These are phyloP conservation scores for Drosophila ambigua DNA, from an alignment of 1,140 invertebrate genomes.

Conservation along the genomic window DNA sequence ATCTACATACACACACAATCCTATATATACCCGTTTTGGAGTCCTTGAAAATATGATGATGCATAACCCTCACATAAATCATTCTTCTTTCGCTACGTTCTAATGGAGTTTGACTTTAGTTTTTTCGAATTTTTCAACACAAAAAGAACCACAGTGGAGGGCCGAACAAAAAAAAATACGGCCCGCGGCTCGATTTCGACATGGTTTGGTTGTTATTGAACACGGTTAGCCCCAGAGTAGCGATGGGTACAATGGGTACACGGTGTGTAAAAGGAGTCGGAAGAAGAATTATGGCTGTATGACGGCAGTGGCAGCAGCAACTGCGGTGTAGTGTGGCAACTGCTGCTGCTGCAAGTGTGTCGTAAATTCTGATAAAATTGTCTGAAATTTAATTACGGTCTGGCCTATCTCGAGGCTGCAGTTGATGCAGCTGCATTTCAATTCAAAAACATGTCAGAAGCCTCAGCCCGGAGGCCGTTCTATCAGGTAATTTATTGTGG, in stretches of 20 bases:
- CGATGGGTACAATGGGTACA: background rate
- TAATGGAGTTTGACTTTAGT: constrained; percentile 71
- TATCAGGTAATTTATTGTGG: constrained; percentile 73
- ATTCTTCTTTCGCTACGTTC: constrained; percentile 53
- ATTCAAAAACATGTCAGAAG: constrained; percentile 50
- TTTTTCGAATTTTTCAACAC: constrained; percentile 64
- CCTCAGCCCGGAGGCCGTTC: too few relatives aligned
- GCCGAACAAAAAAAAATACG: constrained; percentile 35
- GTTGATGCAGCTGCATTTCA: constrained; percentile 52
- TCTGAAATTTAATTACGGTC: constrained; percentile 75
- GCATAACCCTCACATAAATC: constrained; percentile 70
- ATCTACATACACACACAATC: background rate
- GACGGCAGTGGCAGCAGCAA: too few relatives aligned
- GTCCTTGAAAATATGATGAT: constrained; percentile 60
- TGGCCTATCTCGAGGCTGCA: constrained; percentile 13
- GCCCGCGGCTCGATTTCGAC: constrained; percentile 60
- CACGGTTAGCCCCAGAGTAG: constrained; percentile 3
- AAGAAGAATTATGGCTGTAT: constrained; percentile 35
- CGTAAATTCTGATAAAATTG: constrained; percentile 77
- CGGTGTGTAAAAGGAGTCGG: constrained; percentile 5
- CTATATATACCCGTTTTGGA: constrained; percentile 12
- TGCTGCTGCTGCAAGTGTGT: constrained; percentile 18
- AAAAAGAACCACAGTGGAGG: constrained; percentile 18
- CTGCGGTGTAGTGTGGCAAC: background rate
- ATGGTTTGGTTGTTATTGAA: constrained; percentile 65